These are phyloP conservation scores for Microcebus tavaratra DNA, from an alignment of 2,113 vertebrate genomes.

Conservation along the genomic window DNA sequence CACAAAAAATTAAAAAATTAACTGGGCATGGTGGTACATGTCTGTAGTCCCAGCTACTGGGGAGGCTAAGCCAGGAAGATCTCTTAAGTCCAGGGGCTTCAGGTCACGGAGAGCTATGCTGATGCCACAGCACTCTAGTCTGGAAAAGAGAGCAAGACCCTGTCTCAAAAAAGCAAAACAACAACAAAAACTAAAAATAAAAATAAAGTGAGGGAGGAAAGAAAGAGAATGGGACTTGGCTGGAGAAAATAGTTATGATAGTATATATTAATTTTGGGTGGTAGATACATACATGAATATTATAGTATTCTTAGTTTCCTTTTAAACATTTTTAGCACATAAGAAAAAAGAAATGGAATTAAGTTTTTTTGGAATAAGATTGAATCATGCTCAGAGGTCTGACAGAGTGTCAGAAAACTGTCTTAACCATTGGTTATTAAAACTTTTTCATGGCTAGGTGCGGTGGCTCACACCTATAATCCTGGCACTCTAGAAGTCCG, in stretches of 20 bases:
- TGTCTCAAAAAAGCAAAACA: too few species aligned
- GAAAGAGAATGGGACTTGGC: background rate
- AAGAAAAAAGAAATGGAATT: background rate
- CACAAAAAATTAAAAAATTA: too few species aligned
- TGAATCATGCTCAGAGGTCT: background rate
- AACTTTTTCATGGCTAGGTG: background rate
- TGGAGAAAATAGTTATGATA: background rate
- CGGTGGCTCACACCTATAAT: background rate
- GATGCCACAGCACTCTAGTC: too few species aligned
- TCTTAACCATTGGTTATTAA: constrained; percentile 14
- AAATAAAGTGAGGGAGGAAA: background rate
- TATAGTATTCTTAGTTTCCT: constrained; percentile 5
- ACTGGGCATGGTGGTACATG: too few species aligned
- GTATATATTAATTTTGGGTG: constrained; percentile 14
- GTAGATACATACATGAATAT: background rate
- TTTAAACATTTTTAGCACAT: background rate
- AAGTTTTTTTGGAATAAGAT: background rate
- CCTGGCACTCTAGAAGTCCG: too few species aligned
- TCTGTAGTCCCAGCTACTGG: too few species aligned
- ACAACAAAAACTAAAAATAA: too few species aligned
- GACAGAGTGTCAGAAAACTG: background rate
- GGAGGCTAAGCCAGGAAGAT: too few species aligned
- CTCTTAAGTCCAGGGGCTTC: too few species aligned
- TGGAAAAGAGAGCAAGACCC: too few species aligned
- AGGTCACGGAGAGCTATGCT: too few species aligned